phyloP scores from a whole-genome alignment of 1,140 invertebrate genomes.

The Lepidurus arcticus region DNA sequence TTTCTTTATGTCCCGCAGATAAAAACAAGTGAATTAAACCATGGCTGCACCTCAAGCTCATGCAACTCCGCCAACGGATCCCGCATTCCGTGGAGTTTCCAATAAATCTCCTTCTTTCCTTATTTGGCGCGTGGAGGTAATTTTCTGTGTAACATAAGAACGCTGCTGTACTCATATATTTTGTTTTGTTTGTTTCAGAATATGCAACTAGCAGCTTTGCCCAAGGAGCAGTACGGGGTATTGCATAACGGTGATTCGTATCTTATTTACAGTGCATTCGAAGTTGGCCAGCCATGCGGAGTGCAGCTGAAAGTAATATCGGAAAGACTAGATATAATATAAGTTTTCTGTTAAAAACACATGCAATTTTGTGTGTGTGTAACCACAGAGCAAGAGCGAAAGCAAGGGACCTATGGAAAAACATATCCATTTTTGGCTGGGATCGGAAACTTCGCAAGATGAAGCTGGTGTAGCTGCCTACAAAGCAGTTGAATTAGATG shows the following conservation, averaged over 20 bases:
- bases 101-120: slow-evolving; percentile 66
- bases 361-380: background rate
- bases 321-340: background rate
- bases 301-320: background rate
- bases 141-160: slow-evolving; percentile 33
- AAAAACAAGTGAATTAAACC: background rate
- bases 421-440: slow-evolving; percentile 86
- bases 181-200: slow-evolving; percentile 52
- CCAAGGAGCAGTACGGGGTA: slow-evolving; percentile 69
- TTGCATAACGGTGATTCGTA: slow-evolving; percentile 83
- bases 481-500: slow-evolving; percentile 80
- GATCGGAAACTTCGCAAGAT: slow-evolving; percentile 63
- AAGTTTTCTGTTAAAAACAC: background rate
- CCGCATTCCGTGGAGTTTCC: slow-evolving; percentile 64
- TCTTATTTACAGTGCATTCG: slow-evolving; percentile 71
- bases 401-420: slow-evolving; percentile 43
- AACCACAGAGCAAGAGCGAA: slow-evolving; percentile 30
- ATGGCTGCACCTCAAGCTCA: slow-evolving; percentile 7
- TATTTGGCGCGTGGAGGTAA: slow-evolving; percentile 74
- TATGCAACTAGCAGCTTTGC: slow-evolving; percentile 64
- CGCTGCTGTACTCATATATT: slow-evolving; percentile 8
- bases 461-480: slow-evolving; percentile 73
- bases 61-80: slow-evolving; percentile 39
- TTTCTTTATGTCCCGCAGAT: background rate
- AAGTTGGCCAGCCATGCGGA: slow-evolving; percentile 57